A percentile compares a stretch with the other conserved stretches of the same genome.
Evolutionary conservation across 2,888 invertebrate species (phyloP).

Genomic region (Zygaena filipendulae): DNA sequence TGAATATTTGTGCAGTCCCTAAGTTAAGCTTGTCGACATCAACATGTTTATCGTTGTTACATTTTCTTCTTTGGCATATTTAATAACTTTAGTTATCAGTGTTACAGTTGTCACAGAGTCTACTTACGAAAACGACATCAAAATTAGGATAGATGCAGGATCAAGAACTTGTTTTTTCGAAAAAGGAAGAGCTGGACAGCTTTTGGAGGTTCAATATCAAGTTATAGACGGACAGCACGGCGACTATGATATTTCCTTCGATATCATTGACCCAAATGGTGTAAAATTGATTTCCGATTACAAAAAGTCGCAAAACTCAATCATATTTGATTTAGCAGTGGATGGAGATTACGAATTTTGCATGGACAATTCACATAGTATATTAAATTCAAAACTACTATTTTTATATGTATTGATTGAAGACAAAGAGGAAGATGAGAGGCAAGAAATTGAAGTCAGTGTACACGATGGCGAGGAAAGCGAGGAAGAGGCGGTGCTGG

Average conservation of each 20-base stretch:
- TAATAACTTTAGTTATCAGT: too few species aligned
- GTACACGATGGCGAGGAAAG: conserved; percentile 29
- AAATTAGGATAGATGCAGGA: conserved; percentile 47
- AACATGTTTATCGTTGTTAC: too few species aligned
- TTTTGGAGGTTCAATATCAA: conserved; percentile 56
- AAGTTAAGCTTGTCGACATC: too few species aligned
- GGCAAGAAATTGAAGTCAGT: conserved; percentile 27
- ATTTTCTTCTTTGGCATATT: too few species aligned
- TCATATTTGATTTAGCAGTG: conserved; percentile 67
- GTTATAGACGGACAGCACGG: conserved; percentile 85
- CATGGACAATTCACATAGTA: conserved; percentile 87
- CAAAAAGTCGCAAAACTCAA: conserved; percentile 75
- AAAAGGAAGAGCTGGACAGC: conserved; percentile 37
- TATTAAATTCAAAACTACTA: conserved; percentile 82
- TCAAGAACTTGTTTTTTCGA: conserved; percentile 45
- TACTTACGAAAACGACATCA: conserved; percentile 40
- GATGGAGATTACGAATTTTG: conserved; percentile 86
- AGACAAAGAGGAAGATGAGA: conserved; percentile 52
- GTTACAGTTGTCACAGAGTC: too few species aligned
- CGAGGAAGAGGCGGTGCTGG: conserved; percentile 38
- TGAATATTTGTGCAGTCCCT: too few species aligned
- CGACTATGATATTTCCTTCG: conserved; percentile 84
- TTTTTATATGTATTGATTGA: conserved; percentile 81
- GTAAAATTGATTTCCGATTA: conserved; percentile 71
- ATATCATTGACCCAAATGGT: conserved; percentile 73